phyloP scores from a whole-genome alignment of 2,888 invertebrate genomes.

The Spilarctia lutea region DNA sequence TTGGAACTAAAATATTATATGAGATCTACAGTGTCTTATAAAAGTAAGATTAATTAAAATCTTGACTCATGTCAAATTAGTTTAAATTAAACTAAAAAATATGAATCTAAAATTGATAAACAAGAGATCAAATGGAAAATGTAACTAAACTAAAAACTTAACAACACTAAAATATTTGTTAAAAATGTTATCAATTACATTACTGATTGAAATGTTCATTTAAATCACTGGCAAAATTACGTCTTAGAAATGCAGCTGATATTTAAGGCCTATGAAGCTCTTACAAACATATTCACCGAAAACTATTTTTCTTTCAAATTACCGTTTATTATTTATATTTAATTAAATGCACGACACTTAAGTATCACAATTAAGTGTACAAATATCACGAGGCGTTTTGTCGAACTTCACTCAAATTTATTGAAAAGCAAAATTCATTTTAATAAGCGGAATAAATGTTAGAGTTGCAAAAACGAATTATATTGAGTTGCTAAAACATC shows the following conservation, averaged over 20 bases:
- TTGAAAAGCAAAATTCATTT: constrained; percentile 72
- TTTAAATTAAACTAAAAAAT: constrained; percentile 74
- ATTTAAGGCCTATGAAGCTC: constrained; percentile 46
- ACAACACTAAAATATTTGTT: constrained; percentile 69
- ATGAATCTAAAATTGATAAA: constrained; percentile 77
- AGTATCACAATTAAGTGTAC: constrained; percentile 37
- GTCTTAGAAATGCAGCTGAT: constrained; percentile 37
- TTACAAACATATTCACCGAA: constrained; percentile 50
- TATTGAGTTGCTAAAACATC: constrained; percentile 53
- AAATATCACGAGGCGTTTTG: constrained; percentile 71
- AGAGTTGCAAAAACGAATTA: constrained; percentile 62
- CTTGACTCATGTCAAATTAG: constrained; percentile 51
- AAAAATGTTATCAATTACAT: constrained; percentile 31
- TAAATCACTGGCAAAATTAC: constrained; percentile 46
- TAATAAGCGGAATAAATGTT: constrained; percentile 67
- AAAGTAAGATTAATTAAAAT: constrained; percentile 54
- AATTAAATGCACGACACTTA: constrained; percentile 45
- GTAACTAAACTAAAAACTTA: constrained; percentile 80
- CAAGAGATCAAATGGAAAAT: constrained; percentile 84
- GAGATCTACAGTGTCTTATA: constrained; percentile 75
- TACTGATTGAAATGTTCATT: constrained; percentile 37
- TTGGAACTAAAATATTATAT: constrained; percentile 82
- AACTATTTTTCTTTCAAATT: constrained; percentile 39
- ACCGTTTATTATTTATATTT: constrained; percentile 25
- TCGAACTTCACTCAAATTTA: constrained; percentile 85